Evolutionary conservation across 2,113 vertebrate genomes (phyloP).

Genomic region (Megatriorchis doriae): DNA sequence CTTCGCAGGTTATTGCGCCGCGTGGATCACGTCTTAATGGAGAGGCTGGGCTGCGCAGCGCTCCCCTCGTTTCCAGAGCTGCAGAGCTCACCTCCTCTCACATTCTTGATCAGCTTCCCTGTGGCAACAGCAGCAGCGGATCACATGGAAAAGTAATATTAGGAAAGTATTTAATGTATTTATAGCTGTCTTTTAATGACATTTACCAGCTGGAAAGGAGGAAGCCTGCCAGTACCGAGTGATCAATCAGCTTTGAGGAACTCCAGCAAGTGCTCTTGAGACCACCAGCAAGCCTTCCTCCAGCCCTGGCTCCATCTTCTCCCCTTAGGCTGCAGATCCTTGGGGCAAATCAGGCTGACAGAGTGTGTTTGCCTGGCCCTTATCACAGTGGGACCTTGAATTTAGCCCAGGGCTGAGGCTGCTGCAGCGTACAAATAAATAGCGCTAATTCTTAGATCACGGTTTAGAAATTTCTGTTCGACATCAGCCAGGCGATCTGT

Average conservation of each 20-base stretch:
- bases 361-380: constrained; percentile 14
- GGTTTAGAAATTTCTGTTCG: constrained; percentile 17
- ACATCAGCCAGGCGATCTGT: constrained; percentile 27
- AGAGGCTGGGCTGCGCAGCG: neutral
- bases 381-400: constrained; percentile 28
- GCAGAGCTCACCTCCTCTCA: constrained; percentile 31
- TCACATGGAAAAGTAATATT: constrained; percentile 57
- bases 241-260: constrained; percentile 60
- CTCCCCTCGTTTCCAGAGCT: neutral
- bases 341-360: constrained; percentile 11
- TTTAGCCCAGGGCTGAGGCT: neutral
- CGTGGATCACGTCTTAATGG: neutral
- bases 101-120: constrained; percentile 51
- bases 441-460: constrained; percentile 20
- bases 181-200: constrained; percentile 64
- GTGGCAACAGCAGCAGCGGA: constrained; percentile 41
- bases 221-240: neutral
- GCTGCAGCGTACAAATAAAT: constrained; percentile 14
- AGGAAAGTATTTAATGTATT: constrained; percentile 65
- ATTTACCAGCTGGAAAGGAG: constrained; percentile 61
- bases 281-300: constrained; percentile 49
- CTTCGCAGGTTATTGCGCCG: neutral
- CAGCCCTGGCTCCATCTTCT: neutral
- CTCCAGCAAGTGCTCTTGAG: constrained; percentile 46
- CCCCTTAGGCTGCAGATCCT: neutral